These are phyloP conservation scores for Catocala fraxini DNA, from an alignment of 2,888 invertebrate species.

Conservation along the genomic window DNA sequence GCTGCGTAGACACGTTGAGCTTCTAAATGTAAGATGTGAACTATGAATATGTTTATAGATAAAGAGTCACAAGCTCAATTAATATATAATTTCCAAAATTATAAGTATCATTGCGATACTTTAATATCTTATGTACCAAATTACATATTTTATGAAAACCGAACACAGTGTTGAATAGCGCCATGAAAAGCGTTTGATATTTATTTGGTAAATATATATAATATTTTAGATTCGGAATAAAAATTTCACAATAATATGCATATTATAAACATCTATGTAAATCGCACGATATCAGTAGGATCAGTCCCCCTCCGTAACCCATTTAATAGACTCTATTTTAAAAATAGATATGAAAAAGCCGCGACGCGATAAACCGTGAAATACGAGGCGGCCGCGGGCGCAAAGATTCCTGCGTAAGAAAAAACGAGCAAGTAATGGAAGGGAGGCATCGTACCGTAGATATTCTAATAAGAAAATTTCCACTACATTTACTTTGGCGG, in stretches of 20 bases:
- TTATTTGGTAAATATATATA: no score
- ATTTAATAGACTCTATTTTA: conserved; percentile 36
- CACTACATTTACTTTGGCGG: conserved; percentile 88
- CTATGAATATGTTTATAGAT: no score
- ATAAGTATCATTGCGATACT: no score
- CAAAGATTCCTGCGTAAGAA: conserved; percentile 81
- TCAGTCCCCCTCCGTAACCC: conserved; percentile 21
- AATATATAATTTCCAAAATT: no score
- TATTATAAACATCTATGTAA: neutral
- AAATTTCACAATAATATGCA: neutral
- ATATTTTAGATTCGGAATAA: no score
- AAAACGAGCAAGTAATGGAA: conserved; percentile 77
- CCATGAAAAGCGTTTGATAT: no score
- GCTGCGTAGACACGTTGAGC: no score
- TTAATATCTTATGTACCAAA: no score
- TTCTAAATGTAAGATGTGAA: no score
- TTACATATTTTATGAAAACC: no score
- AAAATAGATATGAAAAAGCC: conserved; percentile 45
- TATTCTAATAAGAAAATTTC: conserved; percentile 88
- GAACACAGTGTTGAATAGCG: no score
- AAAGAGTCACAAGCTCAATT: no score
- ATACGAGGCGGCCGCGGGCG: conserved; percentile 65
- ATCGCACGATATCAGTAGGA: neutral
- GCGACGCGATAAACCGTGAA: conserved; percentile 71
- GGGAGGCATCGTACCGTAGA: conserved; percentile 86